Conservation (phyloP, 2,888 invertebrate species). For the Idaea aversata region DNA sequence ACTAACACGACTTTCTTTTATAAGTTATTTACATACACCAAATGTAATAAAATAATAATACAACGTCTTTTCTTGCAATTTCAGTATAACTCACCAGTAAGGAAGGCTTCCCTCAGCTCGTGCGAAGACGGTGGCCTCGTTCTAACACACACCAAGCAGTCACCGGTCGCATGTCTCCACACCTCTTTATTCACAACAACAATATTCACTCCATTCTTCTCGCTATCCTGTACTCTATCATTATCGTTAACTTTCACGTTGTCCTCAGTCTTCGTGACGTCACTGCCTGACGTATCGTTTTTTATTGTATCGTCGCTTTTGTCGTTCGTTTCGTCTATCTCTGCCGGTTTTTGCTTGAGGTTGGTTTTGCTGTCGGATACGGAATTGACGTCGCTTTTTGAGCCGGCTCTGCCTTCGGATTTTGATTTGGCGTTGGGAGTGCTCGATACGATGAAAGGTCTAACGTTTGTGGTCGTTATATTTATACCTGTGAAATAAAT, state of each 20-base stretch:
- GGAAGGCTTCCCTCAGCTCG: slow-evolving; percentile 72
- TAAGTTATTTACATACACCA: too few species aligned
- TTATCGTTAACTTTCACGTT: slow-evolving; percentile 11
- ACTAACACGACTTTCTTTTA: too few species aligned
- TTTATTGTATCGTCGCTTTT: slow-evolving; percentile 24
- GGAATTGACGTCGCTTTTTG: slow-evolving; percentile 22
- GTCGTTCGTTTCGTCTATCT: slow-evolving; percentile 27
- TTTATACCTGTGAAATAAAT: slow-evolving; percentile 23
- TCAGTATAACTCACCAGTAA: slow-evolving; percentile 50
- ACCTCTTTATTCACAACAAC: slow-evolving; percentile 15
- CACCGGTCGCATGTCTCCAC: slow-evolving; percentile 58
- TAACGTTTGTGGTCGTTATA: slow-evolving; percentile 20
- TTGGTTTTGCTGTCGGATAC: slow-evolving; percentile 36
- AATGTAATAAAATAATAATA: too few species aligned
- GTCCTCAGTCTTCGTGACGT: slow-evolving; percentile 25
- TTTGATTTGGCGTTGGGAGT: slow-evolving; percentile 18
- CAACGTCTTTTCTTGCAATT: too few species aligned
- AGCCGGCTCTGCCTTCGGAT: slow-evolving; percentile 24
- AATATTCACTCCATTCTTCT: slow-evolving; percentile 19
- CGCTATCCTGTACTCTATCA: slow-evolving; percentile 15
- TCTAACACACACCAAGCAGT: slow-evolving; percentile 66
- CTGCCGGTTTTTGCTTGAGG: slow-evolving; percentile 11
- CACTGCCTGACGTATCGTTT: slow-evolving; percentile 24
- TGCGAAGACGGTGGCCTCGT: slow-evolving; percentile 67
- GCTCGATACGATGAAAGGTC: slow-evolving; percentile 21